Percentiles rank a stretch among this genome's conserved stretches.
These are phyloP conservation scores for Cheilosia urbana DNA, from an alignment of 2,888 invertebrate genomes.

Conservation along the genomic window DNA sequence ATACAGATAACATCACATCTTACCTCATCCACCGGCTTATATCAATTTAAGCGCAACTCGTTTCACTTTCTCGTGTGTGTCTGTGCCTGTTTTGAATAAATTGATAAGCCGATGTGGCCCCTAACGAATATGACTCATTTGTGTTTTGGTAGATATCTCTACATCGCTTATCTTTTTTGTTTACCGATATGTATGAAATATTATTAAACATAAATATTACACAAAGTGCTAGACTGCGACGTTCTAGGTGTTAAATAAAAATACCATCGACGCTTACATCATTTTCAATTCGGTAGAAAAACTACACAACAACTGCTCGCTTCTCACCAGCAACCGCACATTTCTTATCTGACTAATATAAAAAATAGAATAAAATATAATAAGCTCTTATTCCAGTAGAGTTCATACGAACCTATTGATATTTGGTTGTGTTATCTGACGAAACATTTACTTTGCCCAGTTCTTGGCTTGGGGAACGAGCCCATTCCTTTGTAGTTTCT, in stretches of 20 bases:
- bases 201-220: neutral
- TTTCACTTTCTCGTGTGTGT: constrained; percentile 16
- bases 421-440: constrained; percentile 34
- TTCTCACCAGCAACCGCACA: constrained; percentile 15
- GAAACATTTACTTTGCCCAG: constrained; percentile 28
- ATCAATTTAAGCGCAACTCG: constrained; percentile 22
- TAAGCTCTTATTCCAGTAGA: neutral
- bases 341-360: constrained; percentile 53
- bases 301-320: constrained; percentile 22
- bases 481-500: neutral
- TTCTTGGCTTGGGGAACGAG: constrained; percentile 3
- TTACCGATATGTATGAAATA: constrained; percentile 24
- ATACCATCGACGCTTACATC: constrained; percentile 48
- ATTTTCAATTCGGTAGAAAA: constrained; percentile 30
- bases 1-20: constrained; percentile 33
- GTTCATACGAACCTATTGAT: constrained; percentile 18
- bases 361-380: neutral
- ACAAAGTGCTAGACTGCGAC: constrained; percentile 13
- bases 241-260: constrained; percentile 2
- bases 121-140: constrained; percentile 45
- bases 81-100: constrained; percentile 35
- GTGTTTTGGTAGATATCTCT: neutral
- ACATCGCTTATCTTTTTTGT: neutral
- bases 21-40: constrained; percentile 36
- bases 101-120: constrained; percentile 54